These are phyloP conservation scores for Troides aeacus DNA, from an alignment of 2,888 invertebrate genomes.

Conservation along the genomic window DNA sequence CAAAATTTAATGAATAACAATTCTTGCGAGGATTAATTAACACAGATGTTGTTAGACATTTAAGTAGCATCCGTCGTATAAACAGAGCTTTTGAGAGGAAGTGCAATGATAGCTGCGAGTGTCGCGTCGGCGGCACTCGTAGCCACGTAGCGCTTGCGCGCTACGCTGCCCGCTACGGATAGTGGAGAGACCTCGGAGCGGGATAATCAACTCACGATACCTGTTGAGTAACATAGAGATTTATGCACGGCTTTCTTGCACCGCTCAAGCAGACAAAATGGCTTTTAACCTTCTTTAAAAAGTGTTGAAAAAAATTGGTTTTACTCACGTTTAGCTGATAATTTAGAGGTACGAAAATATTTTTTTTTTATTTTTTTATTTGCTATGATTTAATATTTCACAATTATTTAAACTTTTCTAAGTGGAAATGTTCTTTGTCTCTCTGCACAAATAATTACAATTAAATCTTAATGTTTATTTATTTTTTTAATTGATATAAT, in stretches of 20 bases:
- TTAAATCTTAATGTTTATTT: too few relatives aligned
- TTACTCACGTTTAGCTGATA: too few relatives aligned
- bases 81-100: conserved; percentile 26
- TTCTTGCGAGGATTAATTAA: background rate
- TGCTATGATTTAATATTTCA: too few relatives aligned
- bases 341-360: too few relatives aligned
- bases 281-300: background rate
- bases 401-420: background rate
- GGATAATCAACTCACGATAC: conserved; percentile 41
- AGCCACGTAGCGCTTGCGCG: conserved; percentile 72
- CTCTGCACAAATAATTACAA: background rate
- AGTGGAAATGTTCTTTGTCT: background rate
- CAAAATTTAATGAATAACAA: background rate
- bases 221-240: conserved; percentile 39
- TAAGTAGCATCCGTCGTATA: conserved; percentile 20
- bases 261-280: conserved; percentile 28
- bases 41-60: conserved; percentile 12
- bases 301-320: background rate
- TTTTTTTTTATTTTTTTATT: too few relatives aligned
- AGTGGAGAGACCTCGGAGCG: conserved; percentile 41
- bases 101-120: conserved; percentile 34
- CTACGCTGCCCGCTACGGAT: conserved; percentile 68
- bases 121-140: conserved; percentile 36
- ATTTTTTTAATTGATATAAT: too few relatives aligned
- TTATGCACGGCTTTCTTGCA: conserved; percentile 23